Conservation (phyloP, 2,888 invertebrate genomes). For the Osmoderma eremita region DNA sequence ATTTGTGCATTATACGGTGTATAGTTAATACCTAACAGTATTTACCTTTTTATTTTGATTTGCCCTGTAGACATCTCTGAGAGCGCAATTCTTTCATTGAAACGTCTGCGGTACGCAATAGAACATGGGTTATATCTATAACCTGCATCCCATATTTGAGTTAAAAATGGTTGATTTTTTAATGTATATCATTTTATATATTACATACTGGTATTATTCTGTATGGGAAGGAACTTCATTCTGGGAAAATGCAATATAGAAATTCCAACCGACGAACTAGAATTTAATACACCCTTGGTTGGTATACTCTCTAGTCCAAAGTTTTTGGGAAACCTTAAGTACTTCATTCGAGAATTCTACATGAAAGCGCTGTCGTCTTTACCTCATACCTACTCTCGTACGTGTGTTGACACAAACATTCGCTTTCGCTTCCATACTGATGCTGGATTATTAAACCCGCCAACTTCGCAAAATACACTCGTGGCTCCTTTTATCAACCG, state of each 20-base stretch:
- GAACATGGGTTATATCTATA: too few species aligned
- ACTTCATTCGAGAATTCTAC: slow-evolving; percentile 21
- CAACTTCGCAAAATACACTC: slow-evolving; percentile 29
- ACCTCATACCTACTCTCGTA: slow-evolving; percentile 14
- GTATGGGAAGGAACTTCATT: not conserved
- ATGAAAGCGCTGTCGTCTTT: slow-evolving; percentile 20
- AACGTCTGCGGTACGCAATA: too few species aligned
- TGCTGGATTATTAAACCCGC: slow-evolving; percentile 42
- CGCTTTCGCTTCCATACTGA: slow-evolving; percentile 32
- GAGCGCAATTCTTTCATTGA: too few species aligned
- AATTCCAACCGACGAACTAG: slow-evolving; percentile 8
- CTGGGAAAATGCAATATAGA: slow-evolving; percentile 27
- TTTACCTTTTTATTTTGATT: too few species aligned
- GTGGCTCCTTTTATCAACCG: slow-evolving; percentile 15
- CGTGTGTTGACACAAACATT: slow-evolving; percentile 45
- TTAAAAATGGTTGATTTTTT: too few species aligned
- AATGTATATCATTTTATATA: too few species aligned
- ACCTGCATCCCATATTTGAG: too few species aligned
- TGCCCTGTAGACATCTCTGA: too few species aligned
- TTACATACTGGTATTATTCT: too few species aligned
- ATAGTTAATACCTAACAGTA: too few species aligned
- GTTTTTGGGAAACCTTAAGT: slow-evolving; percentile 20
- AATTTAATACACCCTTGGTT: slow-evolving; percentile 29
- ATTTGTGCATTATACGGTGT: too few species aligned
- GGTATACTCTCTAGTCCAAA: not conserved